Evolutionary conservation across 1,140 invertebrate genomes (phyloP).

Genomic region (Sycophila sp.): DNA sequence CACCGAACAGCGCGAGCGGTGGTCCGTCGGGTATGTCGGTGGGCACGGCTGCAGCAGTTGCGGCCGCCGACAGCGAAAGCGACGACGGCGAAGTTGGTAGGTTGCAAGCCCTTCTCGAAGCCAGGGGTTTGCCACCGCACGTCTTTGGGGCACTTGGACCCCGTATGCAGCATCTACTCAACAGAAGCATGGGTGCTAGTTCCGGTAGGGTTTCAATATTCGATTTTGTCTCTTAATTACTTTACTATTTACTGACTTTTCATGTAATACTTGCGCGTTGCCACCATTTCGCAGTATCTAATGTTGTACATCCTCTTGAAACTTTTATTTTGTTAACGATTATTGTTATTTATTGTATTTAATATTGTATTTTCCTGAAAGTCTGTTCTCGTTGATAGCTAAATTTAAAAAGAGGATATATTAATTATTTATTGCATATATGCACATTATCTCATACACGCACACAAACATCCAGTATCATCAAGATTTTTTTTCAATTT

Average conservation of each 20-base stretch:
- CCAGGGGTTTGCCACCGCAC: slow-evolving; percentile 93
- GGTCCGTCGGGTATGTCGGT: slow-evolving; percentile 62
- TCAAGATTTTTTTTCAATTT: slow-evolving; percentile 32
- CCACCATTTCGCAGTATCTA: not conserved
- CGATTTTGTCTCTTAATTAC: not conserved
- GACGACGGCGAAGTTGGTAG: slow-evolving; percentile 91
- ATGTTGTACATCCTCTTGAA: slow-evolving; percentile 1
- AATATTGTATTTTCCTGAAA: no score
- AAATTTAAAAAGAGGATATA: no score
- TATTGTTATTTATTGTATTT: no score
- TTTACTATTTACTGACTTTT: slow-evolving; percentile 7
- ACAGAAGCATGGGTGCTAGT: slow-evolving; percentile 89
- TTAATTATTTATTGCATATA: no score
- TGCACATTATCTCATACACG: not conserved
- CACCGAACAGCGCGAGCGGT: slow-evolving; percentile 47
- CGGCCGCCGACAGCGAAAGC: slow-evolving; percentile 67
- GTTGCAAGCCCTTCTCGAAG: slow-evolving; percentile 90
- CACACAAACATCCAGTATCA: not conserved
- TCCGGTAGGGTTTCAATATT: slow-evolving; percentile 69
- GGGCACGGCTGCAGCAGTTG: slow-evolving; percentile 58
- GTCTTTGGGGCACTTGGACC: slow-evolving; percentile 94
- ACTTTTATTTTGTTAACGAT: no score
- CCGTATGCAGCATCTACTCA: slow-evolving; percentile 96
- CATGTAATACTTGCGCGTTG: not conserved
- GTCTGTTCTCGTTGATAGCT: no score